Conservation (phyloP, 1,140 invertebrate species). For the Ectropis grisescens region DNA sequence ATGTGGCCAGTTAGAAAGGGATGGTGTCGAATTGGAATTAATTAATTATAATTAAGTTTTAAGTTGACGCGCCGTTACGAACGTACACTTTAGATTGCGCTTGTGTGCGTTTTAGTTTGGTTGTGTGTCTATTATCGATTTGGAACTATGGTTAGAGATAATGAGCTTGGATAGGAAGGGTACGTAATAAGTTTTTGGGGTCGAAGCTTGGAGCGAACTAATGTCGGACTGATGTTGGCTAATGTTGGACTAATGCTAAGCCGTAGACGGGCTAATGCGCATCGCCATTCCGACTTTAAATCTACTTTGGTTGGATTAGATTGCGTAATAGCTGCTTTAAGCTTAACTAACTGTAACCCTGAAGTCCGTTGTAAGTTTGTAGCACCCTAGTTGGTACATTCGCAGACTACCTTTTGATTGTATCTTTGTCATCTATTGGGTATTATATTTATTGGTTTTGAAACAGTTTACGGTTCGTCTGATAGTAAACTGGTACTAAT, state of each 20-base stretch:
- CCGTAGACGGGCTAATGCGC: no score
- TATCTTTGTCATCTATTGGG: no score
- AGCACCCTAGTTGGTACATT: no score
- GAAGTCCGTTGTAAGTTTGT: no score
- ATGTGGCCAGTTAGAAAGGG: conserved; percentile 40
- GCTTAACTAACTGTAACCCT: no score
- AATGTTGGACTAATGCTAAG: conserved; percentile 4
- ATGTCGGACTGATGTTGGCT: conserved; percentile 5
- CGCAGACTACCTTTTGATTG: no score
- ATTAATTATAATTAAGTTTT: conserved; percentile 86
- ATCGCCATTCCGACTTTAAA: no score
- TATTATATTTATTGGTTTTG: no score
- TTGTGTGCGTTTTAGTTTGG: conserved; percentile 40
- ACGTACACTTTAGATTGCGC: conserved; percentile 56
- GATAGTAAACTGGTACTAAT: no score
- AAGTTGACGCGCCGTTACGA: conserved; percentile 76
- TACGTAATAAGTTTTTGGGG: conserved; percentile 63
- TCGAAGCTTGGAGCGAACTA: conserved; percentile 28
- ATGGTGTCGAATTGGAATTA: conserved; percentile 73
- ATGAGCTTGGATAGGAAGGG: conserved; percentile 59
- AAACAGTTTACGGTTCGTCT: no score
- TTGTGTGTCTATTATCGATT: conserved; percentile 44
- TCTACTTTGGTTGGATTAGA: no score
- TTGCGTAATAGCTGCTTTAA: no score
- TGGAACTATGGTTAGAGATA: conserved; percentile 61